A percentile compares a stretch with the other conserved stretches of the same genome.
Evolutionary conservation across 1,140 invertebrate genomes (phyloP).

Genomic region (Anadara kagoshimensis): DNA sequence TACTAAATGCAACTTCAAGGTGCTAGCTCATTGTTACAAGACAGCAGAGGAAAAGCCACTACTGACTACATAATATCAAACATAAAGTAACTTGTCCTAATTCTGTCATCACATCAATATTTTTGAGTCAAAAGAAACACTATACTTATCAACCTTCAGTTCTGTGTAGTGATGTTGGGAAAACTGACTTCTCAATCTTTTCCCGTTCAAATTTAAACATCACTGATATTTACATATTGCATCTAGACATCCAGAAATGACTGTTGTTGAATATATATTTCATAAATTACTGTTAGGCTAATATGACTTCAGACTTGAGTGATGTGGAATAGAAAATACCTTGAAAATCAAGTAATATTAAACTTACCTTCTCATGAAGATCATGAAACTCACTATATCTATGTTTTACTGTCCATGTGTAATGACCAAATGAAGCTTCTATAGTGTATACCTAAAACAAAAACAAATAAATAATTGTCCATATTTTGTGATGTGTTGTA

Average conservation of each 20-base stretch:
- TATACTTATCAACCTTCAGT: background rate
- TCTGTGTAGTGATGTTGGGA: too few species aligned
- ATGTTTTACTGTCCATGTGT: conserved; percentile 87
- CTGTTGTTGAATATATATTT: background rate
- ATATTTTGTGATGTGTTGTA: too few species aligned
- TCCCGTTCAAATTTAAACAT: too few species aligned
- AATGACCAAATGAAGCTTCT: conserved; percentile 80
- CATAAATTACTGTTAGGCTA: background rate
- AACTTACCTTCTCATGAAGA: conserved; percentile 84
- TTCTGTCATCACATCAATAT: too few species aligned
- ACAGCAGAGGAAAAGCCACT: too few species aligned
- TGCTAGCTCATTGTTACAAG: too few species aligned
- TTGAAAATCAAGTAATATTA: too few species aligned
- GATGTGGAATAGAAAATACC: background rate
- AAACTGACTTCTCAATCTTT: too few species aligned
- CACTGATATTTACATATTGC: too few species aligned
- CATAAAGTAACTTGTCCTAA: too few species aligned
- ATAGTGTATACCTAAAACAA: conserved; percentile 78
- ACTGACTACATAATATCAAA: too few species aligned
- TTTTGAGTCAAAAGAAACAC: background rate
- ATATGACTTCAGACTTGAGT: background rate
- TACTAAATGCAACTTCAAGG: too few species aligned
- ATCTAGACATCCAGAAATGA: background rate
- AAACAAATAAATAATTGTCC: background rate
- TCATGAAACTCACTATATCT: conserved; percentile 93